Conservation (phyloP, 2,797 vertebrate species). For the Rhinogobio ventralis region DNA sequence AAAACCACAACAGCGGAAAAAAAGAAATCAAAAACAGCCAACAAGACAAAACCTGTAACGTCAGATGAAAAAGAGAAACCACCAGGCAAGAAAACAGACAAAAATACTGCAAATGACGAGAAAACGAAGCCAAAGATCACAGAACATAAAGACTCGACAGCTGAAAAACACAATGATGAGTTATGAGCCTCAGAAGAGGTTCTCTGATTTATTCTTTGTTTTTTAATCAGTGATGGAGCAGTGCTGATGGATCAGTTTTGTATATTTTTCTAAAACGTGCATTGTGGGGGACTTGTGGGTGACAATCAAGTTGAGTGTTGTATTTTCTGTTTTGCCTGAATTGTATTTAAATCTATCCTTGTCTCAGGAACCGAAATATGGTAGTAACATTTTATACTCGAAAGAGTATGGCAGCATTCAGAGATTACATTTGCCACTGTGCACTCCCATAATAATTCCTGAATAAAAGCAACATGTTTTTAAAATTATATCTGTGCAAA, state of each 20-base stretch:
- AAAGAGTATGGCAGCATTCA: background rate
- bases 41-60: slow-evolving; percentile 62
- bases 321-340: slow-evolving; percentile 8
- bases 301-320: slow-evolving; percentile 20
- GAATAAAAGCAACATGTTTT: slow-evolving; percentile 3
- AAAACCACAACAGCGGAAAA: slow-evolving; percentile 42
- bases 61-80: slow-evolving; percentile 65
- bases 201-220: background rate
- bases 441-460: slow-evolving; percentile 1
- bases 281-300: too few relatives aligned
- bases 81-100: slow-evolving; percentile 65
- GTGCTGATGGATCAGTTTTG: slow-evolving; percentile 4
- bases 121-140: slow-evolving; percentile 30
- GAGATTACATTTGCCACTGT: background rate
- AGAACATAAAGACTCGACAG: slow-evolving; percentile 58
- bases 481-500: background rate
- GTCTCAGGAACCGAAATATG: slow-evolving; percentile 31
- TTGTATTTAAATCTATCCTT: slow-evolving; percentile 1
- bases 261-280: slow-evolving; percentile 7
- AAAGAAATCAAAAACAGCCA: slow-evolving; percentile 61
- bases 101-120: slow-evolving; percentile 38
- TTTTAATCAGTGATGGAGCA: slow-evolving; percentile 14
- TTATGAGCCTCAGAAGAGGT: slow-evolving; percentile 71
- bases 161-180: slow-evolving; percentile 71
- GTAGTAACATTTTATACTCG: background rate